Conservation (phyloP, 2,797 vertebrate genomes). For the Heterohyrax brucei region DNA sequence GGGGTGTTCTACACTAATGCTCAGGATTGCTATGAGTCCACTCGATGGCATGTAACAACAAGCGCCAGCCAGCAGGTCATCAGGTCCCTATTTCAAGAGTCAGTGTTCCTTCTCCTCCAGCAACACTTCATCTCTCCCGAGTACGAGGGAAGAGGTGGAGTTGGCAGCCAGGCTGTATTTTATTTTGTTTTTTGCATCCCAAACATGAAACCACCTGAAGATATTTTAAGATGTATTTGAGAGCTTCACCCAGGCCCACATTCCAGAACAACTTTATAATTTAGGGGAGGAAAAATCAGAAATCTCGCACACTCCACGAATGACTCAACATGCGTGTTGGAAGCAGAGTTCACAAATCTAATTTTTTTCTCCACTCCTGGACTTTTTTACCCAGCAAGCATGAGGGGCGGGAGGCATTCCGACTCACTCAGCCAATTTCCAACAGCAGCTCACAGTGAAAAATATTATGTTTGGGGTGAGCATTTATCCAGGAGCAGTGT, state of each 20-base stretch:
- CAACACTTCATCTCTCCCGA: constrained; percentile 55
- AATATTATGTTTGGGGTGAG: constrained; percentile 77
- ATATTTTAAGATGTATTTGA: constrained; percentile 66
- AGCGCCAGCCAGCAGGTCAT: background rate
- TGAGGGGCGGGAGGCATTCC: constrained; percentile 67
- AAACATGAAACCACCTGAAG: constrained; percentile 38
- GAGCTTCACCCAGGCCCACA: background rate
- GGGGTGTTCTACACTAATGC: background rate
- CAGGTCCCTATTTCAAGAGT: constrained; percentile 11
- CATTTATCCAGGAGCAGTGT: constrained; percentile 75
- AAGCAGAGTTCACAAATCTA: constrained; percentile 78
- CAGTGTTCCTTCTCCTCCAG: constrained; percentile 43
- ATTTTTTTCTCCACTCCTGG: constrained; percentile 69
- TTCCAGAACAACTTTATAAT: constrained; percentile 69
- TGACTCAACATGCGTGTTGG: constrained; percentile 34
- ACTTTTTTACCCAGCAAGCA: constrained; percentile 75
- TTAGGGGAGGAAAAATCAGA: constrained; percentile 61
- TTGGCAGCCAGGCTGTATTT: constrained; percentile 39
- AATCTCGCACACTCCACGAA: constrained; percentile 25
- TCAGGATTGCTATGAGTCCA: background rate
- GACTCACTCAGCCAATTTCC: constrained; percentile 61
- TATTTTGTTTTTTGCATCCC: constrained; percentile 64
- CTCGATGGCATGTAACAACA: background rate
- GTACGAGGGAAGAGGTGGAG: constrained; percentile 14
- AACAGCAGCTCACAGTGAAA: constrained; percentile 68